Conservation (phyloP, 2,888 invertebrate genomes). For the Hypena proboscidalis region DNA sequence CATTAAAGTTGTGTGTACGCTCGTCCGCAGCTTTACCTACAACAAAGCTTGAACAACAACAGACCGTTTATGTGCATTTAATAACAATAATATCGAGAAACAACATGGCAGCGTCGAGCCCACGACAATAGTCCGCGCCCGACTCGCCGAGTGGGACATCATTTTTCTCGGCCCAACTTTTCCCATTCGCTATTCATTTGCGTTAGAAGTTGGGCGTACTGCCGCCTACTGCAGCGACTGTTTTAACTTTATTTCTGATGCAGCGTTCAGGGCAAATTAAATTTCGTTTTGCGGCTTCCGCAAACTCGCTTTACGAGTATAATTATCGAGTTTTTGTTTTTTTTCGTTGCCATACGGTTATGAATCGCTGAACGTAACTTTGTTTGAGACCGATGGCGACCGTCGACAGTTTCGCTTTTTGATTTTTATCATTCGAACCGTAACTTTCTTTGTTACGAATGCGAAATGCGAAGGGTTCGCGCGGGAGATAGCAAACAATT, state of each 20-base stretch:
- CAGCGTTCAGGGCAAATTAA: constrained; percentile 85
- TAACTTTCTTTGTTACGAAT: constrained; percentile 13
- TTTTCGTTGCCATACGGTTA: constrained; percentile 59
- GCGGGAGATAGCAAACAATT: constrained; percentile 15
- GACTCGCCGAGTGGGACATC: constrained; percentile 75
- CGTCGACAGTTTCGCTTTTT: constrained; percentile 33
- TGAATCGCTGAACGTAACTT: constrained; percentile 67
- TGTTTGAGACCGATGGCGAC: constrained; percentile 54
- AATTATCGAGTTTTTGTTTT: constrained; percentile 73
- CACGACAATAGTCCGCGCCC: constrained; percentile 65
- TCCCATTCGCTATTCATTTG: constrained; percentile 85
- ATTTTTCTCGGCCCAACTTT: constrained; percentile 84
- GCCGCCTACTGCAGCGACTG: constrained; percentile 81
- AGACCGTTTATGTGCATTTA: constrained; percentile 66
- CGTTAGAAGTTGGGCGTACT: constrained; percentile 82
- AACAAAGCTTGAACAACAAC: constrained; percentile 46
- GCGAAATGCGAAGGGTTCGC: constrained; percentile 8
- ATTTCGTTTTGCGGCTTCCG: constrained; percentile 84
- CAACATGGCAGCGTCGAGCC: constrained; percentile 59
- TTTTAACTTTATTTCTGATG: constrained; percentile 85
- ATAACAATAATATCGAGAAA: constrained; percentile 74
- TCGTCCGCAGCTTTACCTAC: constrained; percentile 27
- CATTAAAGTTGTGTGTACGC: constrained; percentile 25
- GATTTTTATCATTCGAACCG: constrained; percentile 39
- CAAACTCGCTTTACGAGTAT: constrained; percentile 79